phyloP scores from a whole-genome alignment of 2,888 invertebrate genomes.

The Eustalomyia histrio region DNA sequence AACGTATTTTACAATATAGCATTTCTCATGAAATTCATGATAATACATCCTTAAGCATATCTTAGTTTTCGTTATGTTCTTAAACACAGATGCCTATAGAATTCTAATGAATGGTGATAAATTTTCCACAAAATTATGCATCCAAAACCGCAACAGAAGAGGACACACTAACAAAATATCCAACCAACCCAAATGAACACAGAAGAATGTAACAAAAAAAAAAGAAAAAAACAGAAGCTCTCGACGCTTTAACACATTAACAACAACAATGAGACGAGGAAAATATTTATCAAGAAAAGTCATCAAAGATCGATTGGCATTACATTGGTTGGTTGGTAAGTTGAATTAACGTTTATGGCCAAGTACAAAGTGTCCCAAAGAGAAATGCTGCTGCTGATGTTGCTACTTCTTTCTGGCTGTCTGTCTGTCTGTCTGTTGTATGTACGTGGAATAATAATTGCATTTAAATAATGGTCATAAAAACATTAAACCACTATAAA shows the following conservation, averaged over 20 bases:
- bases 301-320: conserved; percentile 75
- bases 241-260: neutral
- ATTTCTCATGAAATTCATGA: conserved; percentile 2
- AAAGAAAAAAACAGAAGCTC: conserved; percentile 47
- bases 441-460: conserved; percentile 61
- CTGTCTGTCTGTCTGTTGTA: conserved; percentile 41
- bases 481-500: conserved; percentile 48
- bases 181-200: conserved; percentile 11
- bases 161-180: conserved; percentile 43
- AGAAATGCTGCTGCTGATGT: conserved; percentile 63
- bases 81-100: conserved; percentile 65
- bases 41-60: conserved; percentile 43
- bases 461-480: conserved; percentile 52
- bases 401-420: too few species aligned
- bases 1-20: too few species aligned
- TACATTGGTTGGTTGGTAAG: conserved; percentile 56
- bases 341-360: neutral
- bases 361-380: conserved; percentile 54
- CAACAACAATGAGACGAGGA: conserved; percentile 39
- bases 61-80: conserved; percentile 43
- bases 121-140: conserved; percentile 69
- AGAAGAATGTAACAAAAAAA: conserved; percentile 7
- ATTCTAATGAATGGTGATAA: conserved; percentile 76
- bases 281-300: conserved; percentile 73
- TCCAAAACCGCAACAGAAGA: conserved; percentile 56